Conservation (phyloP, 2,113 vertebrate genomes). For the Tricholaema leucomelas region DNA sequence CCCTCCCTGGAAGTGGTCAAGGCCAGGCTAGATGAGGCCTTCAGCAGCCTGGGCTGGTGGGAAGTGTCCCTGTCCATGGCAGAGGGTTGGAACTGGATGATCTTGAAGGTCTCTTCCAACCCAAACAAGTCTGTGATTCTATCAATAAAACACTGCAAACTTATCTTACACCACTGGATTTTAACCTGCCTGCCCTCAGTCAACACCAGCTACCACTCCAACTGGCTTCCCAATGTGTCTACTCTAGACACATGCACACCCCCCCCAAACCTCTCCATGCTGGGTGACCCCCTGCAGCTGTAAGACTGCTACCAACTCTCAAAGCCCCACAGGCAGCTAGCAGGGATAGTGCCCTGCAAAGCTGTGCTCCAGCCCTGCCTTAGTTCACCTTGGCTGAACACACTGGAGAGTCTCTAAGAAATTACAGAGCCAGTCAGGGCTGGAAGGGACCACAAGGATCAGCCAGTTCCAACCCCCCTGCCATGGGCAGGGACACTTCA, state of each 20-base stretch:
- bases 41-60: no score
- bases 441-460: no score
- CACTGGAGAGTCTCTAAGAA: background rate
- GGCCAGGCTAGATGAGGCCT: no score
- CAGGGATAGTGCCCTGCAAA: fast-evolving
- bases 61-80: no score
- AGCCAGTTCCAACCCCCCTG: no score
- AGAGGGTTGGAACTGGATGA: no score
- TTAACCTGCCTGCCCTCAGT: background rate
- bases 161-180: background rate
- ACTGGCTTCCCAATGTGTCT: background rate
- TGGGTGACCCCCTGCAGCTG: background rate
- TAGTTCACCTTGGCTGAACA: background rate
- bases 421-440: no score
- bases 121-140: no score
- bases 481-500: no score
- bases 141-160: background rate
- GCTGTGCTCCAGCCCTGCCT: background rate
- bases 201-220: background rate
- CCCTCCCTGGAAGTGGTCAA: no score
- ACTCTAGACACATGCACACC: background rate
- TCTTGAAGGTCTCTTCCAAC: no score
- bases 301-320: background rate
- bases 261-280: background rate
- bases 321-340: background rate